Evolutionary conservation across 2,113 vertebrate genomes (phyloP).

Genomic region (Phaethon lepturus): DNA sequence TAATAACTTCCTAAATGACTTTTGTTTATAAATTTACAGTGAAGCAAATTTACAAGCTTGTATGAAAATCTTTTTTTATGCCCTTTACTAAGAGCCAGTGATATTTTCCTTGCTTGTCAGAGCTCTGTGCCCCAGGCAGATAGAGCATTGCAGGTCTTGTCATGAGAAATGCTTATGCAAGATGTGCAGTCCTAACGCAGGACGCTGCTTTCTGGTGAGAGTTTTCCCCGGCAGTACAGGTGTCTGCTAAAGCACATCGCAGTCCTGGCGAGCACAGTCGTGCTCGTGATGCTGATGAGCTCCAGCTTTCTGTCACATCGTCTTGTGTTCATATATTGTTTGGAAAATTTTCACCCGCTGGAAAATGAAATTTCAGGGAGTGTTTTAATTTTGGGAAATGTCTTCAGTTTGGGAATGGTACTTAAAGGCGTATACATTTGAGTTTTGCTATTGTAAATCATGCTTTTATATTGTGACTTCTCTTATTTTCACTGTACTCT

Average conservation of each 20-base stretch:
- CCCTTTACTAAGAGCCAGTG: neutral
- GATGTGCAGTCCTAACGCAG: accelerated
- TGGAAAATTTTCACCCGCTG: neutral
- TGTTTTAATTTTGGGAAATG: neutral
- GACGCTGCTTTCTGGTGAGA: neutral
- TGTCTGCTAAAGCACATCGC: neutral
- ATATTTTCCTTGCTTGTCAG: neutral
- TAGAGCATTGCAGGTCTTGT: neutral
- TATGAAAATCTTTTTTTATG: neutral
- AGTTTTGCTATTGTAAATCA: neutral
- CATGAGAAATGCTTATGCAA: neutral
- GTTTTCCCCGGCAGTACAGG: neutral
- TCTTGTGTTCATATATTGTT: neutral
- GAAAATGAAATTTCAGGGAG: neutral
- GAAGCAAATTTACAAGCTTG: neutral
- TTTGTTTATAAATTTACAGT: neutral
- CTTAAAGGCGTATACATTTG: neutral
- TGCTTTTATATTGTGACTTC: neutral
- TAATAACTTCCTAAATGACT: neutral
- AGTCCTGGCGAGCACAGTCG: neutral
- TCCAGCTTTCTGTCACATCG: neutral
- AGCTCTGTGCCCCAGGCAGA: neutral
- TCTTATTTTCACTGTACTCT: neutral
- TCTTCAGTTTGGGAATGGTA: neutral
- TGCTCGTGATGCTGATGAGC: neutral